Conservation (phyloP, 2,113 vertebrate genomes). For the Trochalopteron elliotii region DNA sequence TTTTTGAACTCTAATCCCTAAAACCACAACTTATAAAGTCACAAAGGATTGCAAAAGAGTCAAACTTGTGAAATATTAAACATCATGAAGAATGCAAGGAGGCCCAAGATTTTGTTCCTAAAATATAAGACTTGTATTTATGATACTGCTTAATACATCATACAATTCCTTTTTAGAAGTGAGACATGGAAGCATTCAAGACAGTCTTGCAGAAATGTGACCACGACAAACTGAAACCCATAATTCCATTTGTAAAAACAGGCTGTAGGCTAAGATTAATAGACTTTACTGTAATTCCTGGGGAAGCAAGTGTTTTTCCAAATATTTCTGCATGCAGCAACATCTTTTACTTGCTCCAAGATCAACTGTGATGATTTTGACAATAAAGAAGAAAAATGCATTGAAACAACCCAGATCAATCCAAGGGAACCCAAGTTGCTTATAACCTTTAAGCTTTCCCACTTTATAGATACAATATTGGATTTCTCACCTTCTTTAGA, state of each 20-base stretch:
- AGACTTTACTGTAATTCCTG: neutral
- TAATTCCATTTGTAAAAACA: slow-evolving; percentile 31
- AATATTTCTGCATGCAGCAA: neutral
- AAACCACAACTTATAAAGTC: neutral
- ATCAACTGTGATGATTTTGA: neutral
- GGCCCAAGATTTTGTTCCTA: slow-evolving; percentile 3
- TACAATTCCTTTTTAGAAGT: neutral
- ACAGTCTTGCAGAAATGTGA: slow-evolving; percentile 8
- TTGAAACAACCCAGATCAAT: neutral
- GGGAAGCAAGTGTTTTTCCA: neutral
- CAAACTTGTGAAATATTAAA: slow-evolving; percentile 15
- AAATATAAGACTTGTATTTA: slow-evolving; percentile 28
- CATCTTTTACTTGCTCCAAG: neutral
- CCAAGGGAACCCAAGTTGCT: neutral
- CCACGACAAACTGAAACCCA: slow-evolving; percentile 22
- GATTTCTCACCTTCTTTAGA: neutral
- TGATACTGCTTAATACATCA: neutral
- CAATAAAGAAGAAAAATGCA: neutral
- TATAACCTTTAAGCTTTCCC: neutral
- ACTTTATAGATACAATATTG: neutral
- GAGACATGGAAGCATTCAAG: neutral
- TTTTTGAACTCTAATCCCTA: slow-evolving; percentile 1
- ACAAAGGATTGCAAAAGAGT: neutral
- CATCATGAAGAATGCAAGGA: neutral
- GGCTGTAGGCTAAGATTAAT: neutral